Percentiles rank a stretch among this genome's conserved stretches.
These are phyloP conservation scores for Acronicta leporina DNA, from an alignment of 2,888 invertebrate species.

Conservation along the genomic window DNA sequence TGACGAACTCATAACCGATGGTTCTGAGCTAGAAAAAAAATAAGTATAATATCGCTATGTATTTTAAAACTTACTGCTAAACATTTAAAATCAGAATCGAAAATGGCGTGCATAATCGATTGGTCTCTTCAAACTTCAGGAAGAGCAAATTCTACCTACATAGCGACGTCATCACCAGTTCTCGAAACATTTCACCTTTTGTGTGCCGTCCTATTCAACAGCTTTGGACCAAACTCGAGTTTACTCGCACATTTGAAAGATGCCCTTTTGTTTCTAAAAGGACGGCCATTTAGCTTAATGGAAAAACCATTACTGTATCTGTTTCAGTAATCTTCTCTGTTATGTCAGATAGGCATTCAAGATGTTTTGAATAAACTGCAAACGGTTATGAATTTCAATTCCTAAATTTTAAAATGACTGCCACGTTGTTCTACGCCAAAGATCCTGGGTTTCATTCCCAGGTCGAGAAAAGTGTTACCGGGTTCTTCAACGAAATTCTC, in stretches of 20 bases:
- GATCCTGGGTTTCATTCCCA: too few relatives aligned
- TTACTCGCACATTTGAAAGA: slow-evolving; percentile 50
- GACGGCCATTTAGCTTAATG: slow-evolving; percentile 48
- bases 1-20: too few relatives aligned
- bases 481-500: too few relatives aligned
- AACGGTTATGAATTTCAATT: slow-evolving; percentile 27
- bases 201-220: slow-evolving; percentile 32
- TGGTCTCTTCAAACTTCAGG: slow-evolving; percentile 14
- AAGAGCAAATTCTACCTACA: slow-evolving; percentile 3
- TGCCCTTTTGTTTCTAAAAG: slow-evolving; percentile 51
- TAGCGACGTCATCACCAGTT: slow-evolving; percentile 18
- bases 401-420: too few relatives aligned
- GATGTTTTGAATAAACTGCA: slow-evolving; percentile 7
- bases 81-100: not conserved
- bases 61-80: not conserved
- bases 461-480: too few relatives aligned
- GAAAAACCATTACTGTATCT: slow-evolving; percentile 50
- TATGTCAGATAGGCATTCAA: slow-evolving; percentile 15
- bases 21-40: too few relatives aligned
- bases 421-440: too few relatives aligned
- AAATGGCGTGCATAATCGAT: not conserved
- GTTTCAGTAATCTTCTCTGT: slow-evolving; percentile 31
- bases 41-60: too few relatives aligned
- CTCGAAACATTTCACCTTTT: slow-evolving; percentile 51
- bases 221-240: slow-evolving; percentile 34